Evolutionary conservation across 2,797 vertebrate species (phyloP), one percentile per base, ranked within the genome.

Genomic region (Nannoperca australis): DNA sequence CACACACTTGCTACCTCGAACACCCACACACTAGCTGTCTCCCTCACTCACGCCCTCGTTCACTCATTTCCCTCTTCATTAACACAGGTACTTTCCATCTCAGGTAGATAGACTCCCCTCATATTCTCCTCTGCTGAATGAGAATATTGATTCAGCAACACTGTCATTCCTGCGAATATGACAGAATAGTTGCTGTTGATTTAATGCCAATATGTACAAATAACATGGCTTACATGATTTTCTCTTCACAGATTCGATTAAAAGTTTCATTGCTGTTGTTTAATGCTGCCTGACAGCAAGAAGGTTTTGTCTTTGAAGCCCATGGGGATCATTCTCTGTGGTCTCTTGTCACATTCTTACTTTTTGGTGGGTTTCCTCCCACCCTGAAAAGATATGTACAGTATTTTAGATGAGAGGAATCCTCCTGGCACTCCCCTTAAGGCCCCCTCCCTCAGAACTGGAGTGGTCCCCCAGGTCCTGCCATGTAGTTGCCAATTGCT

Each of bases 1-100:
- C 79, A 77, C 76, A 73, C 66, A 61, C 74, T 78, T 67, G 61
- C 80, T 81, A 58, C 71, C 81, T 85, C 76, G 40, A 79, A 88
- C 82, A 44, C 81, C 77, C 77, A 84, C 85, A 61, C 84, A 75
- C 56, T 6, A 62, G 79, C 84, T 90, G 85, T 77, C 89, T 84
- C 55, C 24, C 82, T 82, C 84, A 63, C 79, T 89, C 69, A 70
- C 62, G 5, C 75, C 51, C 62, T 67, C 66, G 45, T 83, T 88
- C 75, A 75, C 82, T 90, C 83, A 90, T 88, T 86, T 81, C 78
- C 81, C 78, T 83, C 87, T 81, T 92, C 82, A 87, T 91, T 89
- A 88, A 80, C 24, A 9, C 14, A 45, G 61, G 54, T 70, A 76
- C 67, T 79, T 83, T 78, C 86, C 75, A 70, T 81, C 84, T 65